Conservation (phyloP, 2,113 vertebrate genomes). For the Crotalus viridis region DNA sequence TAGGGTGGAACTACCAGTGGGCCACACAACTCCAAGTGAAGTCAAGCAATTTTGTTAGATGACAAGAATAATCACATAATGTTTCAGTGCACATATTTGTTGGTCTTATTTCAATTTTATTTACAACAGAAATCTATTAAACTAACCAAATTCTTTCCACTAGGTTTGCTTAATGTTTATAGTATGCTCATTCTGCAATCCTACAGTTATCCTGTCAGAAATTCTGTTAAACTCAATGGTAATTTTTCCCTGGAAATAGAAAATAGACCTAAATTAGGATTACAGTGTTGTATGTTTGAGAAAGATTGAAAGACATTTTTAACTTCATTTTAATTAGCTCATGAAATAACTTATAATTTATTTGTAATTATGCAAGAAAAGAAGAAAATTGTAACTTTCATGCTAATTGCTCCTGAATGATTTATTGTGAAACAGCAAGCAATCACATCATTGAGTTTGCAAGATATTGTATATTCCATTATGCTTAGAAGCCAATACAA, state of each 20-base stretch:
- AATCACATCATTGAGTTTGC: background rate
- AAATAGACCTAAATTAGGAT: background rate
- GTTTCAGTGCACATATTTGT: background rate
- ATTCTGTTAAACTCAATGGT: background rate
- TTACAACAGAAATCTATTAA: background rate
- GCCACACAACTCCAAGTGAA: background rate
- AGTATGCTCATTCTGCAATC: background rate
- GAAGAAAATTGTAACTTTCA: background rate
- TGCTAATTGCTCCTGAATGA: background rate
- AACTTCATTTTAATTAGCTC: background rate
- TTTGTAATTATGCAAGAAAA: background rate
- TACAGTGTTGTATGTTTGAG: background rate
- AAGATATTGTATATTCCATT: background rate
- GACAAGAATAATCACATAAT: background rate
- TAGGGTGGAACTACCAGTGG: too few species aligned
- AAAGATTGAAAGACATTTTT: background rate
- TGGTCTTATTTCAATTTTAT: background rate
- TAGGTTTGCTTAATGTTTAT: background rate
- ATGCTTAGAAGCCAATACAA: background rate
- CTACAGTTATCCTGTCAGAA: background rate
- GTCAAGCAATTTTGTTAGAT: background rate
- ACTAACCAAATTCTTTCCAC: background rate
- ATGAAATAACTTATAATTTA: background rate
- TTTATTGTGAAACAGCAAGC: background rate
- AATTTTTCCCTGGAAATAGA: background rate